Conservation (phyloP, 30 jellyfish, hydroid and myxozoan genomes). For the Chrysaora quinquecirrha region DNA sequence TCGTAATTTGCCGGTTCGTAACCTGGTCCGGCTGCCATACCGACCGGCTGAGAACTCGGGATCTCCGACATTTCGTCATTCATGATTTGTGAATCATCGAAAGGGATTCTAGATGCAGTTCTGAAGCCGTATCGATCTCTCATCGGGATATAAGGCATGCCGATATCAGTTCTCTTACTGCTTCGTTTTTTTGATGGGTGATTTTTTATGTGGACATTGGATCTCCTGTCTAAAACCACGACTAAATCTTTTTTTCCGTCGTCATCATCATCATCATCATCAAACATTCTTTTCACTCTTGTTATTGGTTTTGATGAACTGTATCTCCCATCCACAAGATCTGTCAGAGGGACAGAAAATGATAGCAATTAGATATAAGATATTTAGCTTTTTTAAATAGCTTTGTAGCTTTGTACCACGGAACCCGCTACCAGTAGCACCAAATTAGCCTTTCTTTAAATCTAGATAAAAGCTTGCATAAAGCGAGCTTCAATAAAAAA, state of each 20-base stretch:
- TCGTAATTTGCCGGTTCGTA: conserved; percentile 28
- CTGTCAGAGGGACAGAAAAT: no score
- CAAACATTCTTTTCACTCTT: conserved; percentile 47
- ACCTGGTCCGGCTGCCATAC: conserved; percentile 25
- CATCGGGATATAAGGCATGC: conserved; percentile 55
- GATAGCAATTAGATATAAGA: no score
- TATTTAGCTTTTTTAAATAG: no score
- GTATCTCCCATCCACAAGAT: neutral
- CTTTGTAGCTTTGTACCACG: no score
- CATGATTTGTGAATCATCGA: conserved; percentile 57
- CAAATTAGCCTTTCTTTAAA: no score
- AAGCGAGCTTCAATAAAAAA: no score
- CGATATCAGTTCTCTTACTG: conserved; percentile 33
- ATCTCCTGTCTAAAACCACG: neutral
- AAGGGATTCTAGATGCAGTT: conserved; percentile 13
- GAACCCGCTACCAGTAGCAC: no score
- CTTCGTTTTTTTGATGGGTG: conserved; percentile 23
- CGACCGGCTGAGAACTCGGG: conserved; percentile 68
- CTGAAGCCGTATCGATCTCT: neutral
- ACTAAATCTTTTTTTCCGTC: neutral
- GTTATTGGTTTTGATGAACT: conserved; percentile 17
- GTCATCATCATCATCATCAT: conserved; percentile 40
- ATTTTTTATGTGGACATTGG: conserved; percentile 18
- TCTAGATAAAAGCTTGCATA: no score
- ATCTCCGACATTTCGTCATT: conserved; percentile 60